Base-by-base conservation (phyloP, 2,797 vertebrate genomes). In the Euthynnus affinis region DNA sequence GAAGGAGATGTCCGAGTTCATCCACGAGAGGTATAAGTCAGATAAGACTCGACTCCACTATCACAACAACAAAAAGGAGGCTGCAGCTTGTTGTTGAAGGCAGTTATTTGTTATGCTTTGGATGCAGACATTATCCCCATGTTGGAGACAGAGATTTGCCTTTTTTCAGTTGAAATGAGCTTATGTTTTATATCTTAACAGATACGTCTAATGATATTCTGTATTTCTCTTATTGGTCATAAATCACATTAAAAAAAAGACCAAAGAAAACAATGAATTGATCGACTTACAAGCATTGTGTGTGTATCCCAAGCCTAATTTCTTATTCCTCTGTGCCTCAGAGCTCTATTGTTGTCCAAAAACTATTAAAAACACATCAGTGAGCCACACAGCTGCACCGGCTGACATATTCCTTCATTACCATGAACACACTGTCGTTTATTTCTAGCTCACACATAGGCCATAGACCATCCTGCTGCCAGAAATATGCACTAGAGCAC, bases 1-100 rank as follows among this genome's bases (percentile, higher is more conserved):
- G 92, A 99, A 99, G 58, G 98, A 99, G 90, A 99, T 99, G 98
- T 96, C 98, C 0, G 98, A 99, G 89, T 99, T 99, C 37, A 90
- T 99, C 91, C 95, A 98, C 29, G 98, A 99, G 93, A 97, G 98
- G 98, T 99, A 94, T 94, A 17, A 1, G 14, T 49, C 67, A 52
- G 1, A 59, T 22, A 3, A 29, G 1, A 0, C 37, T 34, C n/a
- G 0, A 51, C 20, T 25, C 23, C 9, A 2, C 75, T n/a, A 9
- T 37, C n/a, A 23, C 2, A 6, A 51, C 8, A 52, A n/a, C 66
- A 29, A 27, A 42, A 62, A 55, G 13, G 0, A 57, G 40, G 1
- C 20, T 27, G 44, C 12, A 40, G 46, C 27, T 58, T 51, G n/a
- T 58, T 51, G n/a, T 0, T 61, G 32, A 57, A 42, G 23, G 8